phyloP scores from a whole-genome alignment of 2,797 vertebrate species.

The Diplodus sargus region DNA sequence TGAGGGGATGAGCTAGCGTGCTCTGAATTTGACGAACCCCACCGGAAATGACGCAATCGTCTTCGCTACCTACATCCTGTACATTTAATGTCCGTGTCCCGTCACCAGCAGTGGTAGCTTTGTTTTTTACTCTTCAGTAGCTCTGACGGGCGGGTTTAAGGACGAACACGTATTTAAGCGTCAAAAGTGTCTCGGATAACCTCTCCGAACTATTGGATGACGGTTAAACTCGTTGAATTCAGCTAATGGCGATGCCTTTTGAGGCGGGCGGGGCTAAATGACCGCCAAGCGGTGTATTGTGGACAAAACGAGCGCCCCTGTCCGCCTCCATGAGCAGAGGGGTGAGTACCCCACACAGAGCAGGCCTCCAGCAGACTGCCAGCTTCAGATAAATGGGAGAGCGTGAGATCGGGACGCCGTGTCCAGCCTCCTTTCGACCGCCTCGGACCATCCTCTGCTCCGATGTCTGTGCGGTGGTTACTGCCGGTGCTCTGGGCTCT shows the following conservation, averaged over 20 bases:
- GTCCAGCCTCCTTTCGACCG: background rate
- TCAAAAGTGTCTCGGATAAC: no score
- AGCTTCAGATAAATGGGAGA: conserved; percentile 47
- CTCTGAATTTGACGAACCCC: no score
- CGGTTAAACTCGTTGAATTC: accelerated
- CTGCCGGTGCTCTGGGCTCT: conserved; percentile 73
- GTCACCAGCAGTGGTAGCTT: no score
- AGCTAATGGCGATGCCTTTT: accelerated
- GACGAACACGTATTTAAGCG: no score
- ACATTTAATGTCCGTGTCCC: no score
- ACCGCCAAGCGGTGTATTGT: background rate
- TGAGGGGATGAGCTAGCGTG: background rate
- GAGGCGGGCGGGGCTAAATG: background rate
- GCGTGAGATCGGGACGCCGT: background rate
- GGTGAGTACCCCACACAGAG: accelerated
- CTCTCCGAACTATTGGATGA: no score
- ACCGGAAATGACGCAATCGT: background rate
- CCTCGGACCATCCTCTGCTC: conserved; percentile 23
- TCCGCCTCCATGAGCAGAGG: background rate
- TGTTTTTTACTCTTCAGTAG: accelerated
- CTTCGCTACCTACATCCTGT: no score
- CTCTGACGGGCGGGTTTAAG: accelerated
- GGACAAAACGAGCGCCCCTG: background rate
- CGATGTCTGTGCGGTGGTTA: conserved; percentile 73
- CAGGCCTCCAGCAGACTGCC: background rate